Base-by-base conservation (phyloP, 2,888 invertebrate genomes). In the Dioctria rufipes region DNA sequence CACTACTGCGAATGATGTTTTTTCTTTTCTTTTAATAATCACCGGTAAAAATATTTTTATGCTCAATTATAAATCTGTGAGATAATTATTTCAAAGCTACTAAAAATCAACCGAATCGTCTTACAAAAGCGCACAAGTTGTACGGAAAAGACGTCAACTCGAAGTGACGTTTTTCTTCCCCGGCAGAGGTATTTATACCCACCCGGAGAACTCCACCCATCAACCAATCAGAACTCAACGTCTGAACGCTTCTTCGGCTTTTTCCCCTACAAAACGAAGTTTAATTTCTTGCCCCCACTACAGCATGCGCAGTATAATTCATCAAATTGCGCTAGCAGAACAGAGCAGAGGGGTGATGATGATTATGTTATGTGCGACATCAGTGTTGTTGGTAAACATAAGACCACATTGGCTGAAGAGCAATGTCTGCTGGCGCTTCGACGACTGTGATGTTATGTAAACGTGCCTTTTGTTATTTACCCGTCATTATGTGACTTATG, bases 161-260 rank as follows among this genome's bases (percentile, higher is more conserved):
- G 63, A 78, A 78, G 58, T 78, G 78, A 78, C 61, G 63, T 63
- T 46, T 49, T 40, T 9, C 65, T 63, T 65, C 85, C 87, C 83
- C 86, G 85, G 85, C 82, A 83, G 51, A 13, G 67, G 65, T 84
- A 83, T 88, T 87, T 88, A 88, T 88, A 87, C 83, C 25, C 83
- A 80, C 79, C 66, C 37, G 75, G 65, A 69, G 83, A 84, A 83
- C 86, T 85, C 86, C 86, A 86, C 86, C 86, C 85, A 83, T 85
- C 81, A 75, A 79, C 83, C 84, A 84, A 84, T 84, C 80, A 83
- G 71, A 83, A 78, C 69, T 80, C 83, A 80, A 78, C 78, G 66
- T 78, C 66, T 40, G 8, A 51, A 54, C 51, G 51, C 66, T 66
- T 65, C 66, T 66, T 66, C 66, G 66, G 78, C 66, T 5, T 66